Percentiles rank a stretch among this genome's conserved stretches.
Conservation (phyloP, 2,888 invertebrate genomes). For the Erpobdella octoculata region DNA sequence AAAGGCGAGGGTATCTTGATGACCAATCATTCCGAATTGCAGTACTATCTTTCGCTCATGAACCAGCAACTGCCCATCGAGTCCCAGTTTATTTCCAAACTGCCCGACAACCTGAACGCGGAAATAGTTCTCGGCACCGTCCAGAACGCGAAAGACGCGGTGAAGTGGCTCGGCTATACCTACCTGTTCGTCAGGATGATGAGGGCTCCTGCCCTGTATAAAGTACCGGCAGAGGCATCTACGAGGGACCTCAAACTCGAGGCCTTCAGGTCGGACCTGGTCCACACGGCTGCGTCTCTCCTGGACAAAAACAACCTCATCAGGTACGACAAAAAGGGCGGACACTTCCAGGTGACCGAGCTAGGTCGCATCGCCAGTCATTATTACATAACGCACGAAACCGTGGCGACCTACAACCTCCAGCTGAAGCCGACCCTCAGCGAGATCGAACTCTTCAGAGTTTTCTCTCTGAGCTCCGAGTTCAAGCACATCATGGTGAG, state of each 20-base stretch:
- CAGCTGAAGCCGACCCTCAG: constrained; percentile 88
- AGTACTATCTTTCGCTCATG: constrained; percentile 89
- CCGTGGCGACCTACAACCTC: constrained; percentile 92
- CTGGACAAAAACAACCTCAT: constrained; percentile 88
- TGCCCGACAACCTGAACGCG: constrained; percentile 94
- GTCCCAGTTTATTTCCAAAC: constrained; percentile 81
- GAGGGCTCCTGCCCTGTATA: constrained; percentile 78
- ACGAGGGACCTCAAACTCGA: constrained; percentile 79
- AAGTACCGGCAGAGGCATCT: constrained; percentile 60
- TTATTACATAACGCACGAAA: constrained; percentile 93
- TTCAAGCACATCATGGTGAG: constrained; percentile 81
- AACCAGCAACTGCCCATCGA: constrained; percentile 96
- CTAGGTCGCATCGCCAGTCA: constrained; percentile 94
- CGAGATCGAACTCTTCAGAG: constrained; percentile 89
- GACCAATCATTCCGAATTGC: constrained; percentile 95
- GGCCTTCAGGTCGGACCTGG: constrained; percentile 80
- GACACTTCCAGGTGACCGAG: constrained; percentile 76
- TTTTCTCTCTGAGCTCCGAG: constrained; percentile 95
- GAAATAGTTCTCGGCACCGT: constrained; percentile 93
- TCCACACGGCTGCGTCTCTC: constrained; percentile 80
- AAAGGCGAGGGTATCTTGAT: constrained; percentile 93
- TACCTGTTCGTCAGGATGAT: constrained; percentile 93
- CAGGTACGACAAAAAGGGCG: constrained; percentile 76
- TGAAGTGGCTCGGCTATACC: constrained; percentile 88
- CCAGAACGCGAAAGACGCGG: constrained; percentile 78